These are phyloP conservation scores for Eucidaris tribuloides DNA, from an alignment of 35 echinoderm and acorn worm genomes.

Conservation along the genomic window DNA sequence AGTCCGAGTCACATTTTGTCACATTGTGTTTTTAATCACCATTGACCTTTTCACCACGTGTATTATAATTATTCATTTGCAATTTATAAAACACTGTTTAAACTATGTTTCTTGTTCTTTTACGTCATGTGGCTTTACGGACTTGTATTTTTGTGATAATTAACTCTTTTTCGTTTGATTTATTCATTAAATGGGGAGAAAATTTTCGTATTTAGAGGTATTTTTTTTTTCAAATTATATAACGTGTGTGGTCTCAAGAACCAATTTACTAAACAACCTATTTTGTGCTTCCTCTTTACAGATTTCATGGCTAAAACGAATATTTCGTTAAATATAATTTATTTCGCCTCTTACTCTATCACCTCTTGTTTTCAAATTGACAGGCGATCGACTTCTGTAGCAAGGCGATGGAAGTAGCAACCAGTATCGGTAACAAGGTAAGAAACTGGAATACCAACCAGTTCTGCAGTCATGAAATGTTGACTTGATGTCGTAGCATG, in stretches of 20 bases:
- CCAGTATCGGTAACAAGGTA: conserved; percentile 81
- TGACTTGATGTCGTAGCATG: too few relatives aligned
- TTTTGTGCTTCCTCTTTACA: neutral
- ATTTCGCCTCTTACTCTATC: neutral
- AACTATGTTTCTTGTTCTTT: too few relatives aligned
- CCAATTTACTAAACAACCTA: neutral
- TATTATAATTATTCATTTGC: too few relatives aligned
- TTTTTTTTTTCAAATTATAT: neutral
- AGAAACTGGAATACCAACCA: too few relatives aligned
- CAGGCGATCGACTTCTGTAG: conserved; percentile 64
- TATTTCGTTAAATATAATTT: neutral
- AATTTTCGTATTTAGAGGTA: neutral
- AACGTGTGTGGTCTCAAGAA: neutral
- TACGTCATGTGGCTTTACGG: too few relatives aligned
- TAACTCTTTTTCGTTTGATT: neutral
- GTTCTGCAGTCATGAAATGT: too few relatives aligned
- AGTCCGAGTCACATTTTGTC: too few relatives aligned
- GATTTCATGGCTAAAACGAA: neutral
- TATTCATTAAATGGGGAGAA: neutral
- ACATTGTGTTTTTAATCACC: too few relatives aligned
- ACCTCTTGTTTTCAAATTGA: neutral
- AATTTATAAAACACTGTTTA: too few relatives aligned
- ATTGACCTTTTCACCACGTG: too few relatives aligned
- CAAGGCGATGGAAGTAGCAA: conserved; percentile 60
- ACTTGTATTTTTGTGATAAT: too few relatives aligned